Percentiles rank a stretch among this genome's conserved stretches.
Conservation (phyloP, 2,113 vertebrate species). For the Thalassarche chlororhynchos region DNA sequence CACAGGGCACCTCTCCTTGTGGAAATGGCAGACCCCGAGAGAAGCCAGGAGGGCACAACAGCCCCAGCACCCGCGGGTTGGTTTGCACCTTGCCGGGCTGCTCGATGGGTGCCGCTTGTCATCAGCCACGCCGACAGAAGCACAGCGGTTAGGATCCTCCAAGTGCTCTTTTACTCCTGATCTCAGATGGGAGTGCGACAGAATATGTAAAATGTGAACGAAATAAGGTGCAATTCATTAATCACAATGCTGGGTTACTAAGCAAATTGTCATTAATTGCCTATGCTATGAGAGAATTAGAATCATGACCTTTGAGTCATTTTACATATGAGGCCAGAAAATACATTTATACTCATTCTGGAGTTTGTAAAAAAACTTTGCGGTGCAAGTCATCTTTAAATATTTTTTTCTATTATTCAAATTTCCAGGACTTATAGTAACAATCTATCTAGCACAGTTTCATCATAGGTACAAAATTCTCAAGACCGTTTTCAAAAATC, state of each 20-base stretch:
- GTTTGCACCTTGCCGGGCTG: neutral
- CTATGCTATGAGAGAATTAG: neutral
- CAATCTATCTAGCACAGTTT: neutral
- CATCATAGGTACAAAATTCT: neutral
- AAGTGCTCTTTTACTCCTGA: neutral
- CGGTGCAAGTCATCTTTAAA: neutral
- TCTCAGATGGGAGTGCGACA: neutral
- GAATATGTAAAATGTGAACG: neutral
- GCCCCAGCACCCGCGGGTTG: fast-evolving
- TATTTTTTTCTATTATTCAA: neutral
- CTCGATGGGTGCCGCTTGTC: fast-evolving
- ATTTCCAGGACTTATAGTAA: neutral
- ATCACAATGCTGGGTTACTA: neutral
- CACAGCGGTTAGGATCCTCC: neutral
- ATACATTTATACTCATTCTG: neutral
- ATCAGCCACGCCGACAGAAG: fast-evolving
- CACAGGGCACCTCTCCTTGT: neutral
- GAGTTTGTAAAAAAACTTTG: neutral
- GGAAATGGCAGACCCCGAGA: neutral
- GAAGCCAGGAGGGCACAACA: neutral
- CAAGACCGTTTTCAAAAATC: neutral
- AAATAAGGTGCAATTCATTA: neutral
- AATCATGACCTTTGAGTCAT: neutral
- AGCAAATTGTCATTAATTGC: neutral
- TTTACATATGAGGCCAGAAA: neutral